These are phyloP conservation scores for Pseudanteris insignis DNA, from an alignment of 2,888 invertebrate genomes.

Conservation along the genomic window DNA sequence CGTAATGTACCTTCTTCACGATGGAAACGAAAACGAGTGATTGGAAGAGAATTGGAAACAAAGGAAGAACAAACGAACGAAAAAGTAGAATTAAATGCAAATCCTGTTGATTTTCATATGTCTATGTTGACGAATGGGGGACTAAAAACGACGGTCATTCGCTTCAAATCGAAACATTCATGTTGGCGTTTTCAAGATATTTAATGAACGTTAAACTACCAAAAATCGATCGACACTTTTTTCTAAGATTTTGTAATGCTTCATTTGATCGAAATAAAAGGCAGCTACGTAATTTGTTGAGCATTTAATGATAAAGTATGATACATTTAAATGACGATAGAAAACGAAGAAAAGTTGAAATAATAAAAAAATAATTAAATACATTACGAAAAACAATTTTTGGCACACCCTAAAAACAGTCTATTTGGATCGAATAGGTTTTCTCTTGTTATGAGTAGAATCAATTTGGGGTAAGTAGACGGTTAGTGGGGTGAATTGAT, in stretches of 20 bases:
- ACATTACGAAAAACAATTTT: background rate
- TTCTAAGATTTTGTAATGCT: conserved; percentile 41
- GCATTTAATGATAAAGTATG: conserved; percentile 16
- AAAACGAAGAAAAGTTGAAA: conserved; percentile 7
- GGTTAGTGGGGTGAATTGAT: no score
- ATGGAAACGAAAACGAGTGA: no score
- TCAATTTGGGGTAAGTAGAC: no score
- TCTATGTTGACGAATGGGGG: conserved; percentile 13
- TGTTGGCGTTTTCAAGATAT: conserved; percentile 34
- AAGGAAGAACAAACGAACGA: no score
- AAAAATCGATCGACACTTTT: conserved; percentile 26
- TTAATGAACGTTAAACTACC: conserved; percentile 34
- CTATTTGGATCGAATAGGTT: no score
- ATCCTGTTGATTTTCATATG: no score
- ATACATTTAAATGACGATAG: conserved; percentile 2
- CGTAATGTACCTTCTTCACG: conserved; percentile 18
- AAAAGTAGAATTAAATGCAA: no score
- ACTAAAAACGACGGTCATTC: background rate
- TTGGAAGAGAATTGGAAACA: no score
- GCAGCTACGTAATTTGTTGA: conserved; percentile 30
- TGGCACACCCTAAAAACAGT: no score
- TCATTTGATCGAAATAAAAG: conserved; percentile 26
- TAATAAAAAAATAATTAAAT: conserved; percentile 1
- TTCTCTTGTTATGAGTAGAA: no score
- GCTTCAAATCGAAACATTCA: conserved; percentile 20